phyloP scores from a whole-genome alignment of 2,888 invertebrate species.

The Macropis europaea region DNA sequence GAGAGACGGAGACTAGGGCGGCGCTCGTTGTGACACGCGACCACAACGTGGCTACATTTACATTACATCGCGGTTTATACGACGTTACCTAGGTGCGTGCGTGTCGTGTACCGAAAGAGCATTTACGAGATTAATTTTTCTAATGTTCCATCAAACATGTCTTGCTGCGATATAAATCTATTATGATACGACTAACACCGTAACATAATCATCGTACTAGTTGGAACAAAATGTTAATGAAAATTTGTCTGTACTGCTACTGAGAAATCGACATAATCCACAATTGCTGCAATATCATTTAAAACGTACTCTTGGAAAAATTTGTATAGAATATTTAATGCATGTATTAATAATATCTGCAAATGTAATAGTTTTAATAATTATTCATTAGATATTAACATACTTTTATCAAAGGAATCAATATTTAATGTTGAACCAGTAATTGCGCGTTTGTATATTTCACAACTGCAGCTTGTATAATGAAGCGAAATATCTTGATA shows the following conservation, averaged over 20 bases:
- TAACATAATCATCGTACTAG: background rate
- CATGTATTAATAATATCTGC: too few species aligned
- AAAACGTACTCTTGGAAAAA: too few species aligned
- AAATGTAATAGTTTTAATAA: too few species aligned
- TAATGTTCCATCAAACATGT: constrained; percentile 31
- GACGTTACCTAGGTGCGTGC: constrained; percentile 59
- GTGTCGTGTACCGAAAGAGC: constrained; percentile 65
- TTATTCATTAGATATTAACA: too few species aligned
- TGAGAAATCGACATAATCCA: too few species aligned
- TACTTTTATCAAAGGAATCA: too few species aligned
- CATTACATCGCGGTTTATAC: constrained; percentile 62
- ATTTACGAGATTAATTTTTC: constrained; percentile 78
- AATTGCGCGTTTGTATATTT: too few species aligned
- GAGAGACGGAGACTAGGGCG: constrained; percentile 67
- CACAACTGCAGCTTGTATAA: too few species aligned
- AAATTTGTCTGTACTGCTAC: background rate
- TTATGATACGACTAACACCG: background rate
- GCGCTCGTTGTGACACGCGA: constrained; percentile 75
- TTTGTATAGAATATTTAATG: too few species aligned
- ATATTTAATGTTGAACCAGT: too few species aligned
- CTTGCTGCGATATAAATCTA: constrained; percentile 3
- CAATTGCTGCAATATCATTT: too few species aligned
- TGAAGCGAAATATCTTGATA: background rate
- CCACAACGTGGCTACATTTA: constrained; percentile 69
- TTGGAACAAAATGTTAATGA: background rate